These are phyloP conservation scores for Emydoidea blandingii DNA, from an alignment of 2,797 vertebrate species.

Conservation along the genomic window DNA sequence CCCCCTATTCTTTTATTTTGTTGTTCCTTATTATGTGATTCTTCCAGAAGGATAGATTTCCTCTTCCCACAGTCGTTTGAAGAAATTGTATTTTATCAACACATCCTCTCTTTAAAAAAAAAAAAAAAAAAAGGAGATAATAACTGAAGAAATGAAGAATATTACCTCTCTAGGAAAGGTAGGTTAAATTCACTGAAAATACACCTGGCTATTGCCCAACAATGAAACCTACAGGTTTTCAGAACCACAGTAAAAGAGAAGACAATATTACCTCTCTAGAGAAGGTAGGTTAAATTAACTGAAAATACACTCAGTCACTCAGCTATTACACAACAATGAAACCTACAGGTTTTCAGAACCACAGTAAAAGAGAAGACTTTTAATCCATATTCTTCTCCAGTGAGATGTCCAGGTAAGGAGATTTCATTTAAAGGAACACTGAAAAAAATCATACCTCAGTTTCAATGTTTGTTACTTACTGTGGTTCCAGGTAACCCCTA, in stretches of 20 bases:
- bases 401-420: background rate
- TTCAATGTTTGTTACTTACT: background rate
- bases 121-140: background rate
- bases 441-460: background rate
- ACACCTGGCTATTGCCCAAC: background rate
- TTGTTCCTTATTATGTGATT: background rate
- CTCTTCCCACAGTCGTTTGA: background rate
- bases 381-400: background rate
- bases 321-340: too few species aligned
- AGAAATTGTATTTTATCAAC: background rate
- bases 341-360: background rate
- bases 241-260: background rate
- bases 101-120: background rate
- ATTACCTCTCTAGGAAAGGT: background rate
- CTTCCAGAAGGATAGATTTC: background rate
- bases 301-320: background rate
- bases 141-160: background rate
- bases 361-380: background rate
- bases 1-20: background rate
- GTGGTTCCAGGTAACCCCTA: background rate
- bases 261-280: too few species aligned
- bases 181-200: background rate
- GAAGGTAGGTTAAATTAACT: background rate
- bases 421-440: conserved; percentile 11
- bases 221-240: background rate